Evolutionary conservation across 2,797 vertebrate species (phyloP).

Genomic region (Tragelaphus eurycerus): DNA sequence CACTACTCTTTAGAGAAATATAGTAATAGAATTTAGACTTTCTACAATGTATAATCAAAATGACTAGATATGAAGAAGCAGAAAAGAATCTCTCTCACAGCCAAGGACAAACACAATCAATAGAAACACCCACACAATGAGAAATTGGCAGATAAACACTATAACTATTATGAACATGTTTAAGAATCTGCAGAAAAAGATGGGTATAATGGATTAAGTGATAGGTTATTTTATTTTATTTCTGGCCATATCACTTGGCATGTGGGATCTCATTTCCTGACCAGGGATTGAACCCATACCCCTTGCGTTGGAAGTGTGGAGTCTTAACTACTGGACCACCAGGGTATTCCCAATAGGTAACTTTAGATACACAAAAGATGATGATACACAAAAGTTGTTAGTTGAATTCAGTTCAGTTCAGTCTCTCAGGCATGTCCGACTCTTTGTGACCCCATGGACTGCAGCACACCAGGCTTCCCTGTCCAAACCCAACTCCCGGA

Average conservation of each 20-base stretch:
- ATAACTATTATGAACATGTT: background rate
- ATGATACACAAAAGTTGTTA: background rate
- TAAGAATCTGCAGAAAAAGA: background rate
- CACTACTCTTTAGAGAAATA: background rate
- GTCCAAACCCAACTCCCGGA: background rate
- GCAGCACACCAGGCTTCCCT: background rate
- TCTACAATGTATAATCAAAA: background rate
- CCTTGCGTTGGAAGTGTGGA: background rate
- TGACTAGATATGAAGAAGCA: background rate
- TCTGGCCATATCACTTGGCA: background rate
- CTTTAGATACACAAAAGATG: background rate
- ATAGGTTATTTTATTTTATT: background rate
- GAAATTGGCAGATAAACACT: background rate
- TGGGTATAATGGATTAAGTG: background rate
- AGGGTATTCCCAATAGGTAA: background rate
- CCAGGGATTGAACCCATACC: background rate
- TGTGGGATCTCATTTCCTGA: background rate
- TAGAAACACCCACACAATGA: background rate
- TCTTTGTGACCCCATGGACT: background rate
- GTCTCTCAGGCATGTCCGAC: rapidly evolving
- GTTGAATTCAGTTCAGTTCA: background rate
- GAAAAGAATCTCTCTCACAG: background rate
- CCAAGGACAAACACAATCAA: background rate
- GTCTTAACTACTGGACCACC: background rate
- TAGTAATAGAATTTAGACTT: background rate